Percentiles rank a stretch among this genome's conserved stretches.
phyloP scores from a whole-genome alignment of 2,113 vertebrate species.

The Nyctibius bracteatus region DNA sequence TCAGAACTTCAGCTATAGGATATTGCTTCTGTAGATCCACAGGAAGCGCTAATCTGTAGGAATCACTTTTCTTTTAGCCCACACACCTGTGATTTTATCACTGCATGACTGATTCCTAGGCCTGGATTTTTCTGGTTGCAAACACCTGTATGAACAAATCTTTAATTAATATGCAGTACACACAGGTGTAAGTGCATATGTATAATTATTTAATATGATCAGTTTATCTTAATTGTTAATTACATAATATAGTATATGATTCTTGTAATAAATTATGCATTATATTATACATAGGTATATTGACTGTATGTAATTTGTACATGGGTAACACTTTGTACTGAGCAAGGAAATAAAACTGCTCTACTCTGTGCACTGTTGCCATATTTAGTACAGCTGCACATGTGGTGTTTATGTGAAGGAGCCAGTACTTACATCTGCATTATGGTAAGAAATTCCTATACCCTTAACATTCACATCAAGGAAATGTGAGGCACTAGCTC shows the following conservation, averaged over 20 bases:
- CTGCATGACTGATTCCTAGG: neutral
- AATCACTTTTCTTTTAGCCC: neutral
- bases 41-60: neutral
- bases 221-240: neutral
- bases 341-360: neutral
- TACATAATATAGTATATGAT: neutral
- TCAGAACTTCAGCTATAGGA: neutral
- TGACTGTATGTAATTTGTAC: neutral
- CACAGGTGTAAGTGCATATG: neutral
- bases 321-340: neutral
- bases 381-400: neutral
- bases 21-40: neutral
- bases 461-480: neutral
- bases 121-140: neutral
- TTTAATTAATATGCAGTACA: neutral
- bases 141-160: neutral
- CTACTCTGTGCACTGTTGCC: neutral
- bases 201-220: neutral
- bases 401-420: neutral
- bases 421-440: neutral
- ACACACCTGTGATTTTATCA: neutral
- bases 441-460: neutral
- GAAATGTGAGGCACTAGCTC: neutral
- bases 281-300: neutral
- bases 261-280: neutral